Evolutionary conservation across 2,888 invertebrate genomes (phyloP), one percentile per base, ranked within the genome.

Genomic region (Sphaerophoria taeniata): DNA sequence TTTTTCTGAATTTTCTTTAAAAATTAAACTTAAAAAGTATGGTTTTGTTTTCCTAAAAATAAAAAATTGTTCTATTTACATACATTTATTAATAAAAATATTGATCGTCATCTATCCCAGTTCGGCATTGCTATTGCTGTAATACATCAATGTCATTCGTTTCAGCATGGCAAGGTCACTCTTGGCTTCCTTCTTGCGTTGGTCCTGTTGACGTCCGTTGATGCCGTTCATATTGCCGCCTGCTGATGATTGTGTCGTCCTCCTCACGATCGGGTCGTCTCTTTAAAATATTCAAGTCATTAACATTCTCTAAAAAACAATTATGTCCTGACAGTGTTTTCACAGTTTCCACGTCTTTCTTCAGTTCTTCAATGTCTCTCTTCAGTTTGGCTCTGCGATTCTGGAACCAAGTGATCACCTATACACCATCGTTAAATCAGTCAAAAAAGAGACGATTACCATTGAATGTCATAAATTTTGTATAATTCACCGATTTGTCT

Each of bases 351-450:
- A 98, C 98, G 92, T 99, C 99, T 92, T 98, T 98, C 91, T 98
- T 98, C 88, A 98, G 93, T 91, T 99, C 98, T 91, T 99, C 98
- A 96, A 98, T 97, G 92, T 99, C 99, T 72, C 99, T 93, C 92
- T 99, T 99, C 89, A 99, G 94, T 92, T 98, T 98, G 89, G 98
- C 98, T 88, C 98, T 93, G 88, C 98, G 93, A 92, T 98, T 98
- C 91, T 98, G 98, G 94, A 98, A 98, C 98, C 98, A 98, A 85
- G 98, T 99, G 93, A 99, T 99, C 90, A 99, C 98, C 92, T 92
- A 79, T 39, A 67, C 33, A 67, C 33, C 36, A 67, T 43, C 34
- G n/a, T 61, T 56, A 6, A 43, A 24, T 24, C 24, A 24, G 24
- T 24, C 24, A 24, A 24, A 24, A 24, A 24, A 24, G 1, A 24